phyloP scores from a whole-genome alignment of 2,113 vertebrate species.

The Promerops cafer region DNA sequence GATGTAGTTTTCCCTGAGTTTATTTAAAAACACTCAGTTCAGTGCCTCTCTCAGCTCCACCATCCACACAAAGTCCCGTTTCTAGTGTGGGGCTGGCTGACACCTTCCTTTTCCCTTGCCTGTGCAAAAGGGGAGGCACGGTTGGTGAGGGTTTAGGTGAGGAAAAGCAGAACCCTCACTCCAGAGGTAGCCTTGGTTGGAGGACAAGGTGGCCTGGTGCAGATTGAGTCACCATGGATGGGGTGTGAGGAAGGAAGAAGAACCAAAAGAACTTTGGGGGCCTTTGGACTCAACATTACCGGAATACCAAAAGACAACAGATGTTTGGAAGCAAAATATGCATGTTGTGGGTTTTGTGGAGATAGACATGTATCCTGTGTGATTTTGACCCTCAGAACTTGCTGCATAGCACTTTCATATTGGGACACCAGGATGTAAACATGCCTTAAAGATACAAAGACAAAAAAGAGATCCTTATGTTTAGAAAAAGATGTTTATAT shows the following conservation, averaged over 20 bases:
- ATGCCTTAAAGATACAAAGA: neutral
- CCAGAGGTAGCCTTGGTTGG: neutral
- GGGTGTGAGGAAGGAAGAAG: neutral
- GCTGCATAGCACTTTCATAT: neutral
- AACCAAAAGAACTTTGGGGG: neutral
- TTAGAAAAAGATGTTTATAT: neutral
- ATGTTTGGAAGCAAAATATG: neutral
- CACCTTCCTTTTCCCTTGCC: neutral
- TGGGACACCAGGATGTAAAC: neutral
- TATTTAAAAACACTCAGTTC: neutral
- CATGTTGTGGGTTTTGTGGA: neutral
- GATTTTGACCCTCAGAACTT: neutral
- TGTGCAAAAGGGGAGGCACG: neutral
- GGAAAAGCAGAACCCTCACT: neutral
- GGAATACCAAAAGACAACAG: neutral
- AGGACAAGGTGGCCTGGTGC: neutral
- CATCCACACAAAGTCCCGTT: fast-evolving
- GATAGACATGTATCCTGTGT: neutral
- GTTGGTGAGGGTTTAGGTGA: neutral
- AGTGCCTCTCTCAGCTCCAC: neutral
- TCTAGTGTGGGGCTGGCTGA: neutral
- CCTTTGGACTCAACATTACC: neutral
- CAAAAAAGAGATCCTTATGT: neutral
- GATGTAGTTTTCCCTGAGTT: neutral
- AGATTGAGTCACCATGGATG: neutral